A percentile compares a stretch with the other conserved stretches of the same genome.
phyloP scores from a whole-genome alignment of 2,888 invertebrate species.

The Abscondita cerata region DNA sequence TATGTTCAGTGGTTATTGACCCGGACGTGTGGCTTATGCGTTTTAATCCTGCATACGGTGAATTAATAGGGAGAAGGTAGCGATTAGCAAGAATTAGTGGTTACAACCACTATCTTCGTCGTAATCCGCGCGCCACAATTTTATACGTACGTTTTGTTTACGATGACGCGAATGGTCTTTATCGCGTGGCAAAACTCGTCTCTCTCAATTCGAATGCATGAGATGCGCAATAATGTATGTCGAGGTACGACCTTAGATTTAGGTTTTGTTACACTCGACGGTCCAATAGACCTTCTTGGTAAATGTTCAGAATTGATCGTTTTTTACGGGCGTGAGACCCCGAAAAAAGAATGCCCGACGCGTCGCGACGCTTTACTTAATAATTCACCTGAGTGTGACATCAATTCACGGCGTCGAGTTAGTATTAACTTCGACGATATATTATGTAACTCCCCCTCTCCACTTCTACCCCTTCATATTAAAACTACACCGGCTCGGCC shows the following conservation, averaged over 20 bases:
- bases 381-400: constrained; percentile 33
- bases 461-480: constrained; percentile 17
- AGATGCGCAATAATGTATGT: too few relatives aligned
- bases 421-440: constrained; percentile 29
- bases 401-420: constrained; percentile 30
- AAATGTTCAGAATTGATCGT: too few relatives aligned
- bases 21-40: constrained; percentile 18
- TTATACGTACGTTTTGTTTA: constrained; percentile 6
- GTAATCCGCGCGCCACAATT: constrained; percentile 2
- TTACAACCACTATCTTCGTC: constrained; percentile 17
- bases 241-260: too few relatives aligned
- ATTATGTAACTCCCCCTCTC: too few relatives aligned
- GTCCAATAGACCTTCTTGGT: too few relatives aligned
- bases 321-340: background rate
- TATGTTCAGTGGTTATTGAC: constrained; percentile 4
- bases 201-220: too few relatives aligned
- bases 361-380: constrained; percentile 23
- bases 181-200: background rate
- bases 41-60: constrained; percentile 36
- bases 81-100: constrained; percentile 39
- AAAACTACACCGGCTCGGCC: constrained; percentile 20
- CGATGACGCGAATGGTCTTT: background rate
- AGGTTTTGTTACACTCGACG: too few relatives aligned
- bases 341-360: constrained; percentile 18
- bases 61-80: constrained; percentile 39